phyloP scores from a whole-genome alignment of 2,113 vertebrate species.

The Accipiter virgatus region DNA sequence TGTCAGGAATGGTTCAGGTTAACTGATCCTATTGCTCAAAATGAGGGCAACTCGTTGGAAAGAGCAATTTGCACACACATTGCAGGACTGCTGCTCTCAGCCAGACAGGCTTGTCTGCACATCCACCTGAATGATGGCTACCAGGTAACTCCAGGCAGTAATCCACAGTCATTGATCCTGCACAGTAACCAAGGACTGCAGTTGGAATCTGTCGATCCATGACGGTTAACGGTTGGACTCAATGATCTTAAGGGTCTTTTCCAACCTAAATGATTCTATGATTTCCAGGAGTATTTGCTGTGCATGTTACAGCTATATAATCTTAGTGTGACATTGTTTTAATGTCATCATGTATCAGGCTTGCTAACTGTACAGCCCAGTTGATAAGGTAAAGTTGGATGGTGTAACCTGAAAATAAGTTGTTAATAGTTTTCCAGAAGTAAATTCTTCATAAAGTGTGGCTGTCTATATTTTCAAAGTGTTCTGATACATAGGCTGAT shows the following conservation, averaged over 20 bases:
- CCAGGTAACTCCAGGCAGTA: not conserved
- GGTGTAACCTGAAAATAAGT: not conserved
- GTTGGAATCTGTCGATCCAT: not conserved
- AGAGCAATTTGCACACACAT: not conserved
- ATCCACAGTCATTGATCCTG: not conserved
- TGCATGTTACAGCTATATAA: not conserved
- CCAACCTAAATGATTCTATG: not conserved
- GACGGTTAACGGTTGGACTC: rapidly evolving
- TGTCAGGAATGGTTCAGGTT: not conserved
- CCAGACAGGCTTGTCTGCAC: not conserved
- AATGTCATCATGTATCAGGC: not conserved
- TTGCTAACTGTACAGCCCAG: not conserved
- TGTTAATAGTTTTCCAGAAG: not conserved
- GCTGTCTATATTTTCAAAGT: not conserved
- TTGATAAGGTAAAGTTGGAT: not conserved
- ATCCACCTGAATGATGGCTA: not conserved
- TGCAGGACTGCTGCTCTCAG: not conserved
- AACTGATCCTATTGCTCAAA: not conserved
- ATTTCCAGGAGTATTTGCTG: not conserved
- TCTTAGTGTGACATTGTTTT: not conserved
- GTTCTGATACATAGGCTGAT: not conserved
- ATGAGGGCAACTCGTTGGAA: not conserved
- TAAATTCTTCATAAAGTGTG: not conserved
- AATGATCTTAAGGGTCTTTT: not conserved
- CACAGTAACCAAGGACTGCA: not conserved